Conservation (phyloP, 2,113 vertebrate species). For the Daubentonia madagascariensis region DNA sequence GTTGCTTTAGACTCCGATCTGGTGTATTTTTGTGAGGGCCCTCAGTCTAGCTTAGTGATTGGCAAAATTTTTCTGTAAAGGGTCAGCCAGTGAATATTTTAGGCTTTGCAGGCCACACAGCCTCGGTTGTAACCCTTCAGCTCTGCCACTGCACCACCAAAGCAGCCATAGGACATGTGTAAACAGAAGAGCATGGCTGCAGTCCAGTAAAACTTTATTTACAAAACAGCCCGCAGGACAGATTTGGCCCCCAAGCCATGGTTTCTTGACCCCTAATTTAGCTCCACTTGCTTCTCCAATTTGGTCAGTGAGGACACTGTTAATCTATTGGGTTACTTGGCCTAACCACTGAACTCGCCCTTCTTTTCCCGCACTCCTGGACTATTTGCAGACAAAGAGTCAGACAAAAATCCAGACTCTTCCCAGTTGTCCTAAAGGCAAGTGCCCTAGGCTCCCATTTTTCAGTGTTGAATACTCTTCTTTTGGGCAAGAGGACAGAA, state of each 20-base stretch:
- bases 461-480: neutral
- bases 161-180: neutral
- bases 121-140: neutral
- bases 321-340: neutral
- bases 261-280: neutral
- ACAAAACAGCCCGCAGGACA: neutral
- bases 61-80: neutral
- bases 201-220: neutral
- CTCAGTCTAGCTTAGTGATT: neutral
- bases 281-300: neutral
- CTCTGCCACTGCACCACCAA: neutral
- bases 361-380: neutral
- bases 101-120: neutral
- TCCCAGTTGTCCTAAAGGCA: neutral
- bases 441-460: neutral
- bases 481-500: rapidly evolving
- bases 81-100: neutral
- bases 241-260: neutral
- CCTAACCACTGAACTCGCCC: neutral
- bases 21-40: neutral
- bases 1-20: neutral
- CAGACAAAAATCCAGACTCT: neutral
- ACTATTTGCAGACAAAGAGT: neutral
- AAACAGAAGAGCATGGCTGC: neutral
- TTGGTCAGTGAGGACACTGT: neutral